Evolutionary conservation across 2,113 vertebrate species (phyloP).

Genomic region (Corythornis vintsioides): DNA sequence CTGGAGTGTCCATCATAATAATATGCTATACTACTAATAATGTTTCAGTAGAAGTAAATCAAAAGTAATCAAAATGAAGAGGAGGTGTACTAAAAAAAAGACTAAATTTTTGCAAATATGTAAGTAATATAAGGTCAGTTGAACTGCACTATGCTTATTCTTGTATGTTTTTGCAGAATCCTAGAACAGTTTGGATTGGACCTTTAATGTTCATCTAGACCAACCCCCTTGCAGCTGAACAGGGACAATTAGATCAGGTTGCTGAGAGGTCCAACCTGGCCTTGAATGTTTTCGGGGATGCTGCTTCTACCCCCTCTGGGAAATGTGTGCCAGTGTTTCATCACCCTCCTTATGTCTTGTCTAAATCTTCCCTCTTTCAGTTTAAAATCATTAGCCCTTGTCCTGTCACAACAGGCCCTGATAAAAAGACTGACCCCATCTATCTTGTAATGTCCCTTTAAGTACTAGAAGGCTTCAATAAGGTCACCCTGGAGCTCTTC

Average conservation of each 20-base stretch:
- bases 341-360: not conserved
- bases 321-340: not conserved
- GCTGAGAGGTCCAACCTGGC: not conserved
- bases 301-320: not conserved
- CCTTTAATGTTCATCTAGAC: not conserved
- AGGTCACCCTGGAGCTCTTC: not conserved
- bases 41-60: not conserved
- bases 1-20: not conserved
- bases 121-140: not conserved
- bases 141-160: not conserved
- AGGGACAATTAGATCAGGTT: not conserved
- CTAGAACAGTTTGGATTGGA: not conserved
- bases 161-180: not conserved
- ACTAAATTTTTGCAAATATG: not conserved
- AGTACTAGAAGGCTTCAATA: accelerated
- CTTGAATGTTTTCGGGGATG: not conserved
- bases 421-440: not conserved
- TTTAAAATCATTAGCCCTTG: too few relatives aligned
- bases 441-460: not conserved
- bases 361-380: not conserved
- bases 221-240: not conserved
- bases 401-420: too few relatives aligned
- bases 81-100: too few relatives aligned
- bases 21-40: not conserved
- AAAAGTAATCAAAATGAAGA: not conserved